These are phyloP conservation scores for Sitta carolinensis DNA, from an alignment of 2,797 vertebrate species.

Conservation along the genomic window DNA sequence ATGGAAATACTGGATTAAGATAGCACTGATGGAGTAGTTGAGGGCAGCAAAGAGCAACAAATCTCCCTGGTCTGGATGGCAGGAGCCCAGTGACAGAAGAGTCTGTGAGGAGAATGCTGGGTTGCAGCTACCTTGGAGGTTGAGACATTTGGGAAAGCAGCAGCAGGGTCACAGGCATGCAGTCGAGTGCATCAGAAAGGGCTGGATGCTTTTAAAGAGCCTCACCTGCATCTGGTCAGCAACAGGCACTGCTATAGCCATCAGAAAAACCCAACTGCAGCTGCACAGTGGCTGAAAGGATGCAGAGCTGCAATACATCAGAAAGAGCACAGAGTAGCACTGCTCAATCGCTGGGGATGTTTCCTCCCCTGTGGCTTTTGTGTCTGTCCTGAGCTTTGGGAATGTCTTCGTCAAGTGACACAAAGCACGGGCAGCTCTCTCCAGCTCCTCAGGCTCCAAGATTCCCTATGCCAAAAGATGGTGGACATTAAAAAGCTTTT, in stretches of 20 bases:
- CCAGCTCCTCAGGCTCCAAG: neutral
- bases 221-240: neutral
- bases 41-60: neutral
- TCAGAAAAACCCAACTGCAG: neutral
- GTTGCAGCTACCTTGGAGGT: neutral
- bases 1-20: neutral
- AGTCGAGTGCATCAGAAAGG: neutral
- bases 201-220: neutral
- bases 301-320: neutral
- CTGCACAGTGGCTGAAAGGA: neutral
- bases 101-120: neutral
- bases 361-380: fast-evolving
- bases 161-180: neutral
- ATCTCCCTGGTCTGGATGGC: neutral
- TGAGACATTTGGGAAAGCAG: neutral
- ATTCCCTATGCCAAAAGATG: neutral
- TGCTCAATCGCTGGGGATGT: neutral
- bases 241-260: fast-evolving
- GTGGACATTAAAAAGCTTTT: neutral
- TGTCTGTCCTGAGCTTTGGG: neutral
- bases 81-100: neutral
- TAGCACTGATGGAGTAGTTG: neutral
- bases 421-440: neutral
- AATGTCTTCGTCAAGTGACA: neutral
- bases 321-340: neutral